Base-by-base conservation (phyloP, 1,140 invertebrate species). In the Nixonia krombeini region DNA sequence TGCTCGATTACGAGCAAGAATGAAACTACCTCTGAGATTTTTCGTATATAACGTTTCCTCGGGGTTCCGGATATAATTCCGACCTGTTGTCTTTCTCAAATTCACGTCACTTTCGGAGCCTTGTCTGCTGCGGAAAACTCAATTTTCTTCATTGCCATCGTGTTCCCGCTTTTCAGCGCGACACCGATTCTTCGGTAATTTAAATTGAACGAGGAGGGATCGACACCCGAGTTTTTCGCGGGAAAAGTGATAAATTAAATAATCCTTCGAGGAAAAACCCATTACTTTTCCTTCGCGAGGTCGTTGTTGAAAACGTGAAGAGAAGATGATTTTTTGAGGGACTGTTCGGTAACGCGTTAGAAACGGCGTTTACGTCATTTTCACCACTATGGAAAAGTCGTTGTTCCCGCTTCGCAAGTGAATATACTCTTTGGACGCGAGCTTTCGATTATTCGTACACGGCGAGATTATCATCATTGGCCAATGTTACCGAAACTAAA, bases 361-460 rank as follows among this genome's bases (percentile, higher is more conserved):
- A n/a, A n/a, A n/a, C n/a, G n/a, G n/a, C n/a, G n/a, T n/a, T n/a
- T 26, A 9, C 4, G 25, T 26, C 9, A 26, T 26, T 26, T 26
- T 9, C 4, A 9, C 25, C 9, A 26, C 25, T 26, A 26, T 38
- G 42, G 47, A 52, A 23, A 58, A 52, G 49, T 63, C 62, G 74
- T 72, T 76, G 72, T 76, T 76, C 75, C 73, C 65, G 73, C 62
- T 75, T 63, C 71, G 72, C 71, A 67, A 73, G 70, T 73, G 73
- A 71, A 70, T 71, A 64, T 70, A n/a, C n/a, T 58, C 58, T 13
- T 47, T 25, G 35, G 31, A 31, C 12, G 3, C 9, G 29, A 31
- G 8, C 8, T n/a, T 31, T 31, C 3, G 3, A 3, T 31, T 10
- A n/a, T 31, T 4, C 3, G 12, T 31, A n/a, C n/a, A n/a, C 29